Evolutionary conservation across 1,140 invertebrate genomes (phyloP).

Genomic region (Episyrphus balteatus): DNA sequence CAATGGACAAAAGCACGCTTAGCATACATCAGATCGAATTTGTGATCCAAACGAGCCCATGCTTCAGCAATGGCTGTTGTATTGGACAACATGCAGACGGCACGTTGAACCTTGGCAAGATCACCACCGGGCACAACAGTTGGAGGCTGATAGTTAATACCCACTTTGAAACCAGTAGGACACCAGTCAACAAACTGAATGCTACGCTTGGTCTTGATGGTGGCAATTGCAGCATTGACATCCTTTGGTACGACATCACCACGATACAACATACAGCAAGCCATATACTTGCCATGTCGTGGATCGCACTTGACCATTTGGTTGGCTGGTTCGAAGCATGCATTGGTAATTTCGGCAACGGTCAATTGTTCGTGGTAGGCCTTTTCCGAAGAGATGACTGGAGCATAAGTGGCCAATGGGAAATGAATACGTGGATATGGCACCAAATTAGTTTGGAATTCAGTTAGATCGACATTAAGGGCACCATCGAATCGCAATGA

Average conservation of each 20-base stretch:
- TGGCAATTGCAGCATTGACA: constrained; percentile 77
- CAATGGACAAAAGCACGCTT: constrained; percentile 66
- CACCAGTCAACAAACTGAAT: constrained; percentile 79
- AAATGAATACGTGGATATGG: constrained; percentile 74
- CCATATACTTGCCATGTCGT: constrained; percentile 73
- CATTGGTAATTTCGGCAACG: constrained; percentile 69
- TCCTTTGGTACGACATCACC: constrained; percentile 67
- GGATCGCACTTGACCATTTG: constrained; percentile 83
- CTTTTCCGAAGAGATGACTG: constrained; percentile 68
- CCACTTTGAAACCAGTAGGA: constrained; percentile 66
- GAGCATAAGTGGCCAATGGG: constrained; percentile 66
- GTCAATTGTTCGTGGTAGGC: constrained; percentile 70
- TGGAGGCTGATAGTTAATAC: constrained; percentile 78
- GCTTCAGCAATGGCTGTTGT: constrained; percentile 81
- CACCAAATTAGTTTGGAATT: constrained; percentile 81
- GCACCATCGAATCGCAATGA: constrained; percentile 80
- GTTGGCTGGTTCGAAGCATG: constrained; percentile 70
- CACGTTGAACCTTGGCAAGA: constrained; percentile 71
- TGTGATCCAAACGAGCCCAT: constrained; percentile 68
- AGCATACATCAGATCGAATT: constrained; percentile 74
- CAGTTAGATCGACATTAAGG: constrained; percentile 78
- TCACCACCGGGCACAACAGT: constrained; percentile 71
- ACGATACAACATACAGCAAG: constrained; percentile 74
- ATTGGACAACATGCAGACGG: constrained; percentile 79
- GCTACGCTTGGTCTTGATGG: constrained; percentile 78